A percentile compares a stretch with the other conserved stretches of the same genome.
phyloP scores from a whole-genome alignment of 2,797 vertebrate genomes.

The Octomys mimax region DNA sequence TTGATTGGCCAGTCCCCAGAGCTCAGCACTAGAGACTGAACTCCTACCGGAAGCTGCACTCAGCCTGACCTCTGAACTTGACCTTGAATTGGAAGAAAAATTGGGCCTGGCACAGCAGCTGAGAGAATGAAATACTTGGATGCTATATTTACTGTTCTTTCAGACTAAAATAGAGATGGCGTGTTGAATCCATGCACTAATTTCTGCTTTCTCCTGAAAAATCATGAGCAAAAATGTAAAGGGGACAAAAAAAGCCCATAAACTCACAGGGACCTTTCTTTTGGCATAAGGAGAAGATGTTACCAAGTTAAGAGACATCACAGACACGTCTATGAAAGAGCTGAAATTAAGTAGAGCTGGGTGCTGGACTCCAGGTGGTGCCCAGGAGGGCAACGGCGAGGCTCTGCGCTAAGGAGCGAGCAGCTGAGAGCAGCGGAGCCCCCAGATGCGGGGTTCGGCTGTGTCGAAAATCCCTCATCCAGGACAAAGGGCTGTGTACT shows the following conservation, averaged over 20 bases:
- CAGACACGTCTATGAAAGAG: background rate
- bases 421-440: background rate
- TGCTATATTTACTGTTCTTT: background rate
- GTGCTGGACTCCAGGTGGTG: background rate
- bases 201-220: background rate
- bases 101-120: background rate
- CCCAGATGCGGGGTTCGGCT: rapidly evolving
- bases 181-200: background rate
- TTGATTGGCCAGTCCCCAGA: background rate
- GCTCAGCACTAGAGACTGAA: background rate
- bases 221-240: background rate
- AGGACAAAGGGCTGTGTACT: background rate
- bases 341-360: background rate
- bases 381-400: background rate
- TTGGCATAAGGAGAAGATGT: background rate
- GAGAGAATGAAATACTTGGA: background rate
- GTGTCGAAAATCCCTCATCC: background rate
- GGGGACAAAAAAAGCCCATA: background rate
- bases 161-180: background rate
- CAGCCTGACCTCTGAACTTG: background rate
- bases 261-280: background rate
- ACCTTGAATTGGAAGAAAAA: background rate
- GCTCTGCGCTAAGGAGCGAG: background rate
- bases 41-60: background rate
- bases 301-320: background rate